Base-by-base conservation (phyloP, 2,888 invertebrate species). In the Drosophila picticornis region DNA sequence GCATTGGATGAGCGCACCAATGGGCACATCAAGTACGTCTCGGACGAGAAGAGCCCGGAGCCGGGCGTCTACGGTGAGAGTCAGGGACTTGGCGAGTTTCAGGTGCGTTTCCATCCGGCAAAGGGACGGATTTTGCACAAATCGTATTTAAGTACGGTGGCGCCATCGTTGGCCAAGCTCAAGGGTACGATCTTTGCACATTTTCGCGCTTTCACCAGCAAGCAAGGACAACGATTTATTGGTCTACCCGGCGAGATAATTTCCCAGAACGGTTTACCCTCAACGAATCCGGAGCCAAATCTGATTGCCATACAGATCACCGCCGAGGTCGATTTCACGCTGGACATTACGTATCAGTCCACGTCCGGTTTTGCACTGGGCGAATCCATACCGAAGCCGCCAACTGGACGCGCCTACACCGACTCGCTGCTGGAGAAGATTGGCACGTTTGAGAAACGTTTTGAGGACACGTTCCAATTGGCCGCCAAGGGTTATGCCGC, bases 331-430 rank as follows among this genome's bases (percentile, higher is more conserved):
- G 98, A 98, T 0, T 97, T 98, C 83, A 95, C 96, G 0, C 92
- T 98, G 71, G 98, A 99, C 90, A 94, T 98, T 1, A 95, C 96
- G 0, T 99, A 96, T 91, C 96, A 98, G 76, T 97, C 97, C 0
- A 96, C 95, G 11, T 96, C 95, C 63, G 95, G 94, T 68, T 94
- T 94, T 5, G 94, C 95, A 0, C 80, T 92, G 0, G 89, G 91
- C 38, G 91, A 86, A 90, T 94, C 91, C 77, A 89, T 93, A 71
- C 88, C 91, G 1, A 88, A 90, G 25, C 92, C 94, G 56, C 93
- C 96, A 4, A 94, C 94, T 4, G 96, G 96, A 0, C 94, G 95
- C 0, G 94, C 94, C 2, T 98, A 96, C 82, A 95, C 96, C 0
- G 94, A 93, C n/a, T 94, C 95, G 0, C 91, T 98, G 60, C 93